Base-by-base conservation (phyloP, 2,888 invertebrate species). In the Caenorhabditis sinica region DNA sequence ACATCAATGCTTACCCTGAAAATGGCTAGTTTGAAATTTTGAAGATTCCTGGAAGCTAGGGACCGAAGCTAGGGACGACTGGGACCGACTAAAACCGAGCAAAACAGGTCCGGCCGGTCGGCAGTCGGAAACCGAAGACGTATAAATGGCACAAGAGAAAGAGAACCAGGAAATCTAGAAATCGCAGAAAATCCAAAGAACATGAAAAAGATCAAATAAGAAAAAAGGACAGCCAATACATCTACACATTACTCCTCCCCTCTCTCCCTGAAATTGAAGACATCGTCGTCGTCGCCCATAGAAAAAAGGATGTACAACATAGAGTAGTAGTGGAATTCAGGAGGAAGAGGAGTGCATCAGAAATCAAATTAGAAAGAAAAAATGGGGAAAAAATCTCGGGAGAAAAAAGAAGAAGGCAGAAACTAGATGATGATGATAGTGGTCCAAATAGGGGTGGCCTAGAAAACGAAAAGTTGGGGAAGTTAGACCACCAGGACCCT, bases 1-100 rank as follows among this genome's bases (percentile, higher is more conserved):
- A 40, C 79, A 79, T 79, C 79, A 72, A 79, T 79, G n/a, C 77
- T 65, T 79, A 69, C 43, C 51, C 60, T 56, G 56, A 4, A 60
- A 60, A n/a, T n/a, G n/a, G n/a, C n/a, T n/a, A n/a, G n/a, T n/a
- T n/a, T n/a, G n/a, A n/a, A 13, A 36, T 36, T 40, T 40, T 6
- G 40, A 40, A 40, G 33, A 36, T 36, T 36, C n/a, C n/a, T 40
- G 40, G 40, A 40, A 40, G 4, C 8, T 33, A n/a, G n/a, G n/a
- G n/a, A n/a, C n/a, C n/a, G 33, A 33, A 33, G 33, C 33, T 4
- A 33, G 33, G n/a, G n/a, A n/a, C n/a, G n/a, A n/a, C n/a, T n/a
- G n/a, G n/a, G n/a, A n/a, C n/a, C n/a, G n/a, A n/a, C n/a, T 40
- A 13, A 13, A 40, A n/a, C n/a, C n/a, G n/a, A n/a, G n/a, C n/a